These are phyloP conservation scores for Holotrichia oblita DNA, from an alignment of 1,140 invertebrate genomes.

Conservation along the genomic window DNA sequence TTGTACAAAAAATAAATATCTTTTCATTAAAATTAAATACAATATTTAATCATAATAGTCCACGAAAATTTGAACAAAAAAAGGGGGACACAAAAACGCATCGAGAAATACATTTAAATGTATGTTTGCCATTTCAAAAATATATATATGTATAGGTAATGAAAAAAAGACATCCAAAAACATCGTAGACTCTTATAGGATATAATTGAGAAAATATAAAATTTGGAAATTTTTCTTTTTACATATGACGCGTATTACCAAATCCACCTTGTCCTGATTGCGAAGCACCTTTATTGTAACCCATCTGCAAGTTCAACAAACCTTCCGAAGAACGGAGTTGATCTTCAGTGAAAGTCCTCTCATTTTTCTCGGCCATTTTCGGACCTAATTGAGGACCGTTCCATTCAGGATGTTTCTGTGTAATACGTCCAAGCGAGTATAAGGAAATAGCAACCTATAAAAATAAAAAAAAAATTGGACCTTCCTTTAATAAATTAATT, in stretches of 20 bases:
- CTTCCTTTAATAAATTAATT: too few relatives aligned
- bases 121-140: background rate
- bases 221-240: constrained; percentile 59
- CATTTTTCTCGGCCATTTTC: constrained; percentile 95
- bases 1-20: constrained; percentile 18
- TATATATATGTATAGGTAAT: background rate
- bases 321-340: constrained; percentile 91
- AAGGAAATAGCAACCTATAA: constrained; percentile 57
- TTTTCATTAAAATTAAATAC: constrained; percentile 12
- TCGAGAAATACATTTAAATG: background rate
- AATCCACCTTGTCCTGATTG: constrained; percentile 89
- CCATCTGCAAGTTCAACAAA: constrained; percentile 94
- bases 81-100: background rate
- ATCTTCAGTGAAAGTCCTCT: constrained; percentile 93
- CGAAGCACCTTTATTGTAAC: constrained; percentile 92
- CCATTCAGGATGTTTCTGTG: constrained; percentile 94
- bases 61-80: background rate
- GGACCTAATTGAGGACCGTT: constrained; percentile 89
- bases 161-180: background rate
- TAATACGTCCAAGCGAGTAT: constrained; percentile 66
- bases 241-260: constrained; percentile 96
- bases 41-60: background rate
- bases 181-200: background rate
- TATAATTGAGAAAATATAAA: background rate
- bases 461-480: too few relatives aligned